Evolutionary conservation across 2,888 invertebrate genomes (phyloP).

Genomic region (Hylaea fasciaria): DNA sequence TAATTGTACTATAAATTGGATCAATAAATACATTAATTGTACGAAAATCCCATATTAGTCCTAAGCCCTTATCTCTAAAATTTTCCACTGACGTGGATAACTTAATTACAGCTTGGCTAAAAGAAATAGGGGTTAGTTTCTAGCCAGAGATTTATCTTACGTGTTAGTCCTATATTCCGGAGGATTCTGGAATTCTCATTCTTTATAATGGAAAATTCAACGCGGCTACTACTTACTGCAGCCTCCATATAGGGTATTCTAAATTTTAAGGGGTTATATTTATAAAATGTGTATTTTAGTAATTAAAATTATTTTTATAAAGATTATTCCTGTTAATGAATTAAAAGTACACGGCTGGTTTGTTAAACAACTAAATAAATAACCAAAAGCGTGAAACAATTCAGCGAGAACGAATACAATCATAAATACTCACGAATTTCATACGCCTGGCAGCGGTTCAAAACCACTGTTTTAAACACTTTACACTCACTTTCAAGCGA

Average conservation of each 20-base stretch:
- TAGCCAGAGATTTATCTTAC: too few species aligned
- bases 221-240: too few species aligned
- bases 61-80: neutral
- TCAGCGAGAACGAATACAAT: neutral
- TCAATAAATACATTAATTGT: too few species aligned
- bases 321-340: neutral
- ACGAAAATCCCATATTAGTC: too few species aligned
- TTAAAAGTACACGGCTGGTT: neutral
- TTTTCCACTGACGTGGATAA: neutral
- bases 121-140: neutral
- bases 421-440: conserved; percentile 27
- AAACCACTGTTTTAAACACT: conserved; percentile 13
- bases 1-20: too few species aligned
- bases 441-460: conserved; percentile 20
- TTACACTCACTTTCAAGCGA: conserved; percentile 10
- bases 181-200: too few species aligned
- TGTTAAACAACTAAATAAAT: neutral
- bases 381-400: neutral
- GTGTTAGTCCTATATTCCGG: too few species aligned
- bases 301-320: too few species aligned
- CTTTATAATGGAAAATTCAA: too few species aligned
- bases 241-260: too few species aligned
- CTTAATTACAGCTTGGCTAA: neutral
- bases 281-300: too few species aligned
- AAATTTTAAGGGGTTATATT: too few species aligned